Base-by-base conservation (phyloP, 2,113 vertebrate species). In the Erythrocebus patas region DNA sequence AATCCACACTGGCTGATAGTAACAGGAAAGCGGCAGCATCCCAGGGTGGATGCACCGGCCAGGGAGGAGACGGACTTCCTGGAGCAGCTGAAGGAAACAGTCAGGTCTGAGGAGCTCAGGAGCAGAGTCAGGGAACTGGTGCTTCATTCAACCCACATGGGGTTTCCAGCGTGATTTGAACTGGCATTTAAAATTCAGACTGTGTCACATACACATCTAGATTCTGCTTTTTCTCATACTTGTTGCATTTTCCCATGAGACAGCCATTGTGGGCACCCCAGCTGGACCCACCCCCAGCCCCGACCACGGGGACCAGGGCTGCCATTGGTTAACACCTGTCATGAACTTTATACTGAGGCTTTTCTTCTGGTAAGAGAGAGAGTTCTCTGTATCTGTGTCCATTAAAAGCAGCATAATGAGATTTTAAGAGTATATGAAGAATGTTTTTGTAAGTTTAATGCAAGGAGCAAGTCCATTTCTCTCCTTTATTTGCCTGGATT, bases 41-140 rank as follows among this genome's bases (percentile, higher is more conserved):
- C 23, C 7, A 55, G 3, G 8, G 13, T 8, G 48, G 38, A 88
- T 25, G 9, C 22, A n/a, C 0, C 2, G 20, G 17, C 23, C 13
- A 38, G 40, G 55, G 82, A 83, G 78, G 52, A 45, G 23, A 16
- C 6, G 13, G 22, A 11, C 61, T 61, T 88, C 38, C 64, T 30
- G 43, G 30, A 64, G 27, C 17, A 50, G 3, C 59, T 17, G 9
- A 40, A 70, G 50, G 43, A 48, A 76, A n/a, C 10, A 8, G 1
- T 9, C 8, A 13, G 3, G 25, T 18, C 14, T 43, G 30, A 14
- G 25, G 23, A 82, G 5, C 20, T 43, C 12, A 9, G 61, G 27
- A 48, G 12, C 50, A 55, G 48, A 20, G 14, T 38, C 13, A 2
- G 22, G 94, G 27, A n/a, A 16, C 35, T 14, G 4, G 25, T 1